Evolutionary conservation across 2,797 vertebrate species (phyloP).

Genomic region (Sternarchorhynchus goeldii): DNA sequence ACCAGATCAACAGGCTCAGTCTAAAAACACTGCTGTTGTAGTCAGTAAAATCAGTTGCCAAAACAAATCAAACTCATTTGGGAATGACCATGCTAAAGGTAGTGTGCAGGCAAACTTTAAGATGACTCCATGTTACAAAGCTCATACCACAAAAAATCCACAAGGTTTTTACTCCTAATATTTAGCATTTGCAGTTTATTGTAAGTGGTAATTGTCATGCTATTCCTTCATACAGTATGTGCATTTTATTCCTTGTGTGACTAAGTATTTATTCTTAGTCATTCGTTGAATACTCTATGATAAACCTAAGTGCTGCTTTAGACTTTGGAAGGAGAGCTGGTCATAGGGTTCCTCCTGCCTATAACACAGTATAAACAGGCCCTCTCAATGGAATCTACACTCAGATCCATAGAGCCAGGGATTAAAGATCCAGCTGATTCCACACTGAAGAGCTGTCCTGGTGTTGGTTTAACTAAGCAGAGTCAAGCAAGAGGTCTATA

Average conservation of each 20-base stretch:
- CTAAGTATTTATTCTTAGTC: background rate
- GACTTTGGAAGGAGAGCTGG: background rate
- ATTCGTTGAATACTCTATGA: background rate
- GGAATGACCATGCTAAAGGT: background rate
- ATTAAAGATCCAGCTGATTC: conserved; percentile 1
- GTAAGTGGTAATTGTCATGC: too few relatives aligned
- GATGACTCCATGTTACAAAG: too few relatives aligned
- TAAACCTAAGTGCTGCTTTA: background rate
- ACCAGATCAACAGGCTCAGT: background rate
- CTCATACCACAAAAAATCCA: too few relatives aligned
- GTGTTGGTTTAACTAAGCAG: background rate
- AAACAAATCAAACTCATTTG: background rate
- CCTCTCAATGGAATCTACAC: background rate
- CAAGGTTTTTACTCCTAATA: background rate
- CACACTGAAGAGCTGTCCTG: background rate
- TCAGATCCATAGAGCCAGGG: conserved; percentile 9
- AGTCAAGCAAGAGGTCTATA: background rate
- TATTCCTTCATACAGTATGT: background rate
- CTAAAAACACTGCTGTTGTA: background rate
- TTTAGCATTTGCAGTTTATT: background rate
- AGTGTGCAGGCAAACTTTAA: background rate
- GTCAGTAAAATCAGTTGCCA: too few relatives aligned
- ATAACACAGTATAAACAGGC: conserved; percentile 1
- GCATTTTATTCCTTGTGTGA: background rate
- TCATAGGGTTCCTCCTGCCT: background rate